These are phyloP conservation scores for Nothocercus julius DNA, from an alignment of 2,113 vertebrate species.

Conservation along the genomic window DNA sequence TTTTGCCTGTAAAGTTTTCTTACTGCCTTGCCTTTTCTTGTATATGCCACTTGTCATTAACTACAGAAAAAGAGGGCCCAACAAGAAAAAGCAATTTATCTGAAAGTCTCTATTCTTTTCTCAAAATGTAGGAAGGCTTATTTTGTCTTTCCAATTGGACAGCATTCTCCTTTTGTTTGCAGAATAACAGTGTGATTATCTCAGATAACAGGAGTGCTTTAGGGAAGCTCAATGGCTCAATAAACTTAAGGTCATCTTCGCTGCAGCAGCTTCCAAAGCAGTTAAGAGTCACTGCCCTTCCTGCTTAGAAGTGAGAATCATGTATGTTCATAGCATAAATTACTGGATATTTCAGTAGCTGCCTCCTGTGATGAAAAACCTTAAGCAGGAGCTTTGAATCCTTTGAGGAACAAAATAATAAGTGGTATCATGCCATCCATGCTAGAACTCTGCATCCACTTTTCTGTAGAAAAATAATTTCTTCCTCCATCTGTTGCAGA, in stretches of 20 bases:
- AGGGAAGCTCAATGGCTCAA: conserved; percentile 30
- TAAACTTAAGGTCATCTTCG: conserved; percentile 21
- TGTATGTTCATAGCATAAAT: conserved; percentile 48
- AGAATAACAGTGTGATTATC: conserved; percentile 33
- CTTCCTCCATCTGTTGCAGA: not conserved
- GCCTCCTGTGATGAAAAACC: conserved; percentile 12
- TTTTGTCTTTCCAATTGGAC: conserved; percentile 25
- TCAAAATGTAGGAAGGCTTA: conserved; percentile 28
- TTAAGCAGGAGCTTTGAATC: conserved; percentile 48
- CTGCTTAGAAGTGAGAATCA: conserved; percentile 18
- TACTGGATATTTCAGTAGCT: conserved; percentile 50
- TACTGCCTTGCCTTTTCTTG: conserved; percentile 47
- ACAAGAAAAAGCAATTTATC: conserved; percentile 51
- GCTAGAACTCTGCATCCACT: not conserved
- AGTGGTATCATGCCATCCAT: not conserved
- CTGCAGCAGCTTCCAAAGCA: conserved; percentile 35
- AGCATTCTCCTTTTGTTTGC: conserved; percentile 46
- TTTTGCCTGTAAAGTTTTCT: conserved; percentile 39
- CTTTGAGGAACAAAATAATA: conserved; percentile 51
- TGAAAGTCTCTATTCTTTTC: conserved; percentile 61
- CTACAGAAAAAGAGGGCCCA: conserved; percentile 24
- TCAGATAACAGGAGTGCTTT: conserved; percentile 27
- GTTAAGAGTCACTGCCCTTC: conserved; percentile 36
- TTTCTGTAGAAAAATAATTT: conserved; percentile 44
- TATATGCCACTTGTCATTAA: conserved; percentile 65